Base-by-base conservation (phyloP, 1,140 invertebrate genomes). In the Hylaeus anthracinus region DNA sequence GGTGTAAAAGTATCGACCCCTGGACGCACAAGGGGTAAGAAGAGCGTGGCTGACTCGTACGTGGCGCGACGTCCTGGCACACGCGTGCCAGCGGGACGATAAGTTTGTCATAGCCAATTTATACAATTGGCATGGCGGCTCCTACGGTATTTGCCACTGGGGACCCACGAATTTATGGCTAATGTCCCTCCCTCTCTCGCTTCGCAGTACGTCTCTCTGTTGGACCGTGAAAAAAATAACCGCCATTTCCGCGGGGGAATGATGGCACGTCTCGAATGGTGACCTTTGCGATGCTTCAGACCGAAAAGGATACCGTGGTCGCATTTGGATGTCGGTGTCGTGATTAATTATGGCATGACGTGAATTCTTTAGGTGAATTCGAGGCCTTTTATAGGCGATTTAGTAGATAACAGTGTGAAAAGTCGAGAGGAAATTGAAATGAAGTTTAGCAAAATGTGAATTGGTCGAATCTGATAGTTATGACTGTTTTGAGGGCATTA, bases 31-130 rank as follows among this genome's bases (percentile, higher is more conserved):
- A 26, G 55, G 5, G 10, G 12, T n/a, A 39, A 2, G 53, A 45
- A 39, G 48, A 37, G 60, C 15, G 51, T 12, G 56, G 73, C 1
- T 8, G 39, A 12, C 45, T 45, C 48, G 37, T 53, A 67, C 63
- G 48, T 61, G 60, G 51, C 64, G 77, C 60, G 53, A 72, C 58
- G 48, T 4, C 45, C 9, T 39, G 67, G 64, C 63, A 72, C 43
- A 73, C 79, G 79, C 78, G 66, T 70, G 75, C 64, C 82, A 56
- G 45, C 51, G 64, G 79, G 70, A 90, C 90, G 90, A 93, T 93
- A 93, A 93, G 88, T 93, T 93, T 93, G 92, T 93, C 93, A 92
- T 92, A 92, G 91, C 87, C 93, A 93, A 93, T 93, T 93, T 93
- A 91, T 92, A 92, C 92, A 91, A 93, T 93, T 92, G 92, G 88